Evolutionary conservation across 2,113 vertebrate genomes (phyloP), one percentile per base, ranked within the genome.

Genomic region (Ophthalmolycus amberensis): DNA sequence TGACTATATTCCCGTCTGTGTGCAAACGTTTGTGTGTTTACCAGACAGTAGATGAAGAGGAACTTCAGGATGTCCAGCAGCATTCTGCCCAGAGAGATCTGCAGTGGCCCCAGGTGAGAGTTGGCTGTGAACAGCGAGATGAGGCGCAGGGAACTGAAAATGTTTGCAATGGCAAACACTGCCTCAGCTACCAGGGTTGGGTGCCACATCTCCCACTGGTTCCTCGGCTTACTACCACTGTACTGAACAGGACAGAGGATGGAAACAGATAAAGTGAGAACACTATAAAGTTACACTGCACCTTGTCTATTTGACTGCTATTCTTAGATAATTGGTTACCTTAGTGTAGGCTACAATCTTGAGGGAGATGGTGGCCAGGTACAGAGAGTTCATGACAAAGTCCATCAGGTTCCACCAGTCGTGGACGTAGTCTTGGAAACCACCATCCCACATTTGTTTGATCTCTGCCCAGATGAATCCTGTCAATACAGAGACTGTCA

Each of bases 331-430:
- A 18, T 6, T 18, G 1, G 7, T 59, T 97, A 99, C 98, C 97
- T 97, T 99, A 65, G 96, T 95, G 46, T 97, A 97, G 83, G 97
- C 97, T 76, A 99, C 97, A 54, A 99, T 97, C 96, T 99, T 99
- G 79, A 99, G 95, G 52, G 98, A 99, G 88, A 99, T 99, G 29
- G 98, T 99, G 84, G 98, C 98, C 91, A 99, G 91, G 90, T 99
- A 99, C n/a, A 99, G 96, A 75, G 98, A 99, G 92, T 99, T 99
- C 98, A 99, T 99, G 89, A 98, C 98, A 95, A 99, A 99, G 94
- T 99, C 98, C 98, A 99, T 99, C 83, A 99, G 94, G 92, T 99
- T 99, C 98, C 98, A 99, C 98, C 98, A 99, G 88, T 99, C 98
- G 0, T 99, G 98, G n/a, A 99, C 93, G 0, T 99, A 99, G 84